Conservation (phyloP, 92 coral and sea anemone genomes). For the Isaurus tuberculatus region DNA sequence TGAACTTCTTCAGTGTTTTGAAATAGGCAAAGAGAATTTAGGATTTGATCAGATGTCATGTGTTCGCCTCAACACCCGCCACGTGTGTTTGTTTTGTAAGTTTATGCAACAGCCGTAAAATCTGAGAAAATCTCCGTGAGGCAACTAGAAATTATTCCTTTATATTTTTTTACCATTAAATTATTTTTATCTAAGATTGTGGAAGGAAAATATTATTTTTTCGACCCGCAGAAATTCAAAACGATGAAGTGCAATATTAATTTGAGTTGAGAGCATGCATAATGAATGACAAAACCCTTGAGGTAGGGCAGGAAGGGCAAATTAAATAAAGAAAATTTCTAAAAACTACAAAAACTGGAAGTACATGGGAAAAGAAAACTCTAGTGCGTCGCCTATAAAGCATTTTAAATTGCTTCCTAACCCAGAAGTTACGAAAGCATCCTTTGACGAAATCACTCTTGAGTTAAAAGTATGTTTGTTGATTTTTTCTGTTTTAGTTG, state of each 20-base stretch:
- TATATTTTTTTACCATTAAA: not conserved
- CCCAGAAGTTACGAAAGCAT: not conserved
- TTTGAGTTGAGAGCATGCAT: not conserved
- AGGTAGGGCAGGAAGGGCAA: not conserved
- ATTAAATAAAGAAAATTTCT: slow-evolving; percentile 3
- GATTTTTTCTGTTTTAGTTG: not conserved
- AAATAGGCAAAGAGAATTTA: slow-evolving; percentile 76
- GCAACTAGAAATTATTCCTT: not conserved
- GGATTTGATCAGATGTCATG: slow-evolving; percentile 54
- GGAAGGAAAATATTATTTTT: not conserved
- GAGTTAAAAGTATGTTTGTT: slow-evolving; percentile 13
- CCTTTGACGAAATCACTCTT: slow-evolving; percentile 4
- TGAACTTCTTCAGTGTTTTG: slow-evolving; percentile 56
- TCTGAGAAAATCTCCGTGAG: not conserved
- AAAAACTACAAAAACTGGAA: slow-evolving; percentile 27
- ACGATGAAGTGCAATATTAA: not conserved
- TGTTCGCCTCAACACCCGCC: slow-evolving; percentile 24
- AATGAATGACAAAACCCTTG: slow-evolving; percentile 16
- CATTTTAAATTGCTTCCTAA: not conserved
- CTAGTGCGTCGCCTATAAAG: not conserved
- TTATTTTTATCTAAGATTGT: not conserved
- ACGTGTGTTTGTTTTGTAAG: slow-evolving; percentile 27
- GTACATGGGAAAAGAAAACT: not conserved
- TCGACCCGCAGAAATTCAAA: not conserved
- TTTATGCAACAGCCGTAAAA: not conserved